phyloP scores from a whole-genome alignment of 2,797 vertebrate species.

The Cygnus olor region DNA sequence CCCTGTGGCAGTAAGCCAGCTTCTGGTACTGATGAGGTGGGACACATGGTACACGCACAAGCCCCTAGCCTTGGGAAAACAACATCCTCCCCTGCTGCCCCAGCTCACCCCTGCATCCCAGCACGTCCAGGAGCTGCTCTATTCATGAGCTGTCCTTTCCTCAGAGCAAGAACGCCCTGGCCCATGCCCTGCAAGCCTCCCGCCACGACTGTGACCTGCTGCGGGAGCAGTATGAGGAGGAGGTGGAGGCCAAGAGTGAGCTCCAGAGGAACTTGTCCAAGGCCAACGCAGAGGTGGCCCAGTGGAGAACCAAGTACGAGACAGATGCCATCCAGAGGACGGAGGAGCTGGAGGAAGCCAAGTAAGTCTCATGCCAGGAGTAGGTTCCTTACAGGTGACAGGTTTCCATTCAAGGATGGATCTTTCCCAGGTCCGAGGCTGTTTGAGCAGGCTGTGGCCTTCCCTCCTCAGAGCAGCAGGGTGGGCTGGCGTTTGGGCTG shows the following conservation, averaged over 20 bases:
- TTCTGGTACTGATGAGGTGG: not conserved
- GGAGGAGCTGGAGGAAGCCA: constrained; percentile 94
- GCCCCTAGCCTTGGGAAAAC: not conserved
- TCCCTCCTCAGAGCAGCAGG: not conserved
- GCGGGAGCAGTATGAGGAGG: constrained; percentile 93
- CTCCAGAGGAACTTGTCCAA: constrained; percentile 91
- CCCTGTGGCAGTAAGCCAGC: not conserved
- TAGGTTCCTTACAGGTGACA: not conserved
- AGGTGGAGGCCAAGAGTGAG: constrained; percentile 89
- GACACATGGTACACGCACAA: not conserved
- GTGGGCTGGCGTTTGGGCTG: fast-evolving
- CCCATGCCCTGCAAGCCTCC: constrained; percentile 89
- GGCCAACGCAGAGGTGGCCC: constrained; percentile 91
- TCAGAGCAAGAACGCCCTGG: constrained; percentile 88
- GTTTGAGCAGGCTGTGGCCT: not conserved
- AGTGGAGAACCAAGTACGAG: constrained; percentile 95
- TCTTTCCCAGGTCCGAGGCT: not conserved
- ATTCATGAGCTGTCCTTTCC: not conserved
- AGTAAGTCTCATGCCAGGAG: constrained; percentile 76
- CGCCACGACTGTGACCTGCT: constrained; percentile 91
- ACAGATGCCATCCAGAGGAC: constrained; percentile 94
- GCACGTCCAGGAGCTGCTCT: not conserved
- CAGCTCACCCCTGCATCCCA: fast-evolving
- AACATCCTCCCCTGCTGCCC: not conserved
- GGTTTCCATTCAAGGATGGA: not conserved